Conservation (phyloP, 2,888 invertebrate genomes). For the Ormia ochracea region DNA sequence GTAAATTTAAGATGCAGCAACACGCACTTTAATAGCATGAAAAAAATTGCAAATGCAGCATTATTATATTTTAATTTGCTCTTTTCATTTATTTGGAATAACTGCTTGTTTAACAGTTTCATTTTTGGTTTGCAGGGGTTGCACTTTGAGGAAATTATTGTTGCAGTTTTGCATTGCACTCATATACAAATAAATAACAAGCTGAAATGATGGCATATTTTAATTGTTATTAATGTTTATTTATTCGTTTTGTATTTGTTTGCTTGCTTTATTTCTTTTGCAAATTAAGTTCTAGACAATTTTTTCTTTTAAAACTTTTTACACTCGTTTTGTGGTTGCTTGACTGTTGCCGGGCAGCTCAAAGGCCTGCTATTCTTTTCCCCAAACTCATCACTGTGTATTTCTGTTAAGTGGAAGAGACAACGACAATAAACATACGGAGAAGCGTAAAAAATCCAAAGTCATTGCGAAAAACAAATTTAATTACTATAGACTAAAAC, state of each 20-base stretch:
- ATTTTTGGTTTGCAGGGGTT: background rate
- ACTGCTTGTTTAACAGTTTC: background rate
- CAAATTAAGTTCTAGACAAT: constrained; percentile 52
- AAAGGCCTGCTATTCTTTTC: constrained; percentile 36
- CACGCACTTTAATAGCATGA: constrained; percentile 54
- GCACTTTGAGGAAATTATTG: background rate
- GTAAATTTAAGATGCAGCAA: constrained; percentile 43
- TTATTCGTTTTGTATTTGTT: constrained; percentile 3
- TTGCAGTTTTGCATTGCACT: constrained; percentile 22
- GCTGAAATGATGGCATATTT: constrained; percentile 53
- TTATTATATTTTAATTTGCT: constrained; percentile 4
- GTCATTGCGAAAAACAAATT: background rate
- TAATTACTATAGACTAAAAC: background rate
- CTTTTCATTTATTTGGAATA: background rate
- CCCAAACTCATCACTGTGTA: constrained; percentile 20
- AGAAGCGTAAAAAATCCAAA: background rate
- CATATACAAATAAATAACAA: constrained; percentile 45
- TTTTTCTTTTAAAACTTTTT: constrained; percentile 14
- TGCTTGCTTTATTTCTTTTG: constrained; percentile 17
- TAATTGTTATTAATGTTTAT: constrained; percentile 61
- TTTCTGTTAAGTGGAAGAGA: constrained; percentile 1
- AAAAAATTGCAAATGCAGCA: constrained; percentile 5
- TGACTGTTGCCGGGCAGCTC: background rate
- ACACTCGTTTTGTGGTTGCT: background rate
- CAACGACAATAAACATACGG: background rate